Evolutionary conservation across 1,140 invertebrate species (phyloP), one percentile per base, ranked within the genome.

Genomic region (Cydia amplana): DNA sequence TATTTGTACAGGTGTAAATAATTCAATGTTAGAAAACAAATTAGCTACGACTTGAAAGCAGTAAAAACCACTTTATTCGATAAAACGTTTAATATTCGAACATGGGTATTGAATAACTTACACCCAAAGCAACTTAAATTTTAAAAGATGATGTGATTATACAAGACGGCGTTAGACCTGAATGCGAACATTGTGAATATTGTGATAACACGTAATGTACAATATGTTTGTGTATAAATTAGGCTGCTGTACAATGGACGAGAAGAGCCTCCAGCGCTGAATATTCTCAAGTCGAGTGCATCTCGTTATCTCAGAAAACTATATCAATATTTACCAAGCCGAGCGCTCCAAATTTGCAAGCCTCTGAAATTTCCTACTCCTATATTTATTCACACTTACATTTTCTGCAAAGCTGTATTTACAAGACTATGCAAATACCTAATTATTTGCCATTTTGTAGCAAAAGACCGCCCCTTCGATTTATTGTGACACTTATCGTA

Each of bases 281-380:
- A 78, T 64, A 70, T 78, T 76, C 72, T 28, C 70, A 70, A 76
- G 51, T 76, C 83, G 82, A 85, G 78, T 83, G 82, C 83, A 80
- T 76, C 79, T 86, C 84, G 79, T 85, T 87, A 85, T 74, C 78
- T 83, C 75, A 65, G 65, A 70, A 36, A 70, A 70, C 72, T 80
- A 78, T 75, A 81, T 76, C 67, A 78, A 75, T 80, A 81, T 84
- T 82, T 82, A 79, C 74, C 32, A 43, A 70, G 74, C 55, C 80
- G 75, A 79, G 73, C 78, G 72, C 77, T 79, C 63, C 64, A 77
- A 74, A 78, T 76, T 74, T 49, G 32, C 28, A 70, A 70, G 65
- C 65, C 5, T 70, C 65, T n/a, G 32, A 70, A 67, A 67, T 36
- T 70, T 70, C 28, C 18, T 70, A 36, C 28, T 16, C 14, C 32